Evolutionary conservation across 2,113 vertebrate genomes (phyloP).

Genomic region (Raja brachyura): DNA sequence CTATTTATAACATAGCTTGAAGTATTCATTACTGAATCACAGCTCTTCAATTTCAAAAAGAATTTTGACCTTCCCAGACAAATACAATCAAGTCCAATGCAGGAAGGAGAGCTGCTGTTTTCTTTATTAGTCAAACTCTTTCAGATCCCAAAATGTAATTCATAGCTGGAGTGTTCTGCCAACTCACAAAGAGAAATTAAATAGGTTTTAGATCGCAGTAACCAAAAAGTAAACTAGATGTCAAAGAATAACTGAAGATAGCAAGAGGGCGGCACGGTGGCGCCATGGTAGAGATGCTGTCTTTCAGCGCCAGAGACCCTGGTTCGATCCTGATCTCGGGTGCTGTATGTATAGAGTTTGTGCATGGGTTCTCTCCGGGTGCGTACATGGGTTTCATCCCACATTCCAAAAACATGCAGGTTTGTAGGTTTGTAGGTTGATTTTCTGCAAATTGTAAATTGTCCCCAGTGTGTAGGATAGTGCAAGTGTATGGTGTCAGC

Average conservation of each 20-base stretch:
- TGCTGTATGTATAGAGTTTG: no score
- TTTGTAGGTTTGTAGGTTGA: no score
- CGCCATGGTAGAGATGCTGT: no score
- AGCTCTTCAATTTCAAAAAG: neutral
- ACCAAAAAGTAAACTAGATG: neutral
- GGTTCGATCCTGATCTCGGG: no score
- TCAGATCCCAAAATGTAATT: neutral
- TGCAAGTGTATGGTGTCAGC: no score
- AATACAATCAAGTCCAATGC: neutral
- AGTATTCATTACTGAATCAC: neutral
- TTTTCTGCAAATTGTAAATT: no score
- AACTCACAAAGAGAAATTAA: neutral
- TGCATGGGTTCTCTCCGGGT: no score
- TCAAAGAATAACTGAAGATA: neutral
- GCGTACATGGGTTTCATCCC: no score
- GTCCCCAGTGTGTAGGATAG: no score
- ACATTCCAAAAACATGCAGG: no score
- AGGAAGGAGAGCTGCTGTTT: neutral
- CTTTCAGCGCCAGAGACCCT: no score
- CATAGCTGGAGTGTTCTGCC: neutral
- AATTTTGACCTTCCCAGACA: neutral
- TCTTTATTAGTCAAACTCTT: neutral
- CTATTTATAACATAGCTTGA: neutral
- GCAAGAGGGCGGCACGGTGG: no score
- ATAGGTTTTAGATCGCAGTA: neutral